A percentile compares a stretch with the other conserved stretches of the same genome.
phyloP scores from a whole-genome alignment of 2,113 vertebrate species.

The Cyphomyrus discorhynchus region DNA sequence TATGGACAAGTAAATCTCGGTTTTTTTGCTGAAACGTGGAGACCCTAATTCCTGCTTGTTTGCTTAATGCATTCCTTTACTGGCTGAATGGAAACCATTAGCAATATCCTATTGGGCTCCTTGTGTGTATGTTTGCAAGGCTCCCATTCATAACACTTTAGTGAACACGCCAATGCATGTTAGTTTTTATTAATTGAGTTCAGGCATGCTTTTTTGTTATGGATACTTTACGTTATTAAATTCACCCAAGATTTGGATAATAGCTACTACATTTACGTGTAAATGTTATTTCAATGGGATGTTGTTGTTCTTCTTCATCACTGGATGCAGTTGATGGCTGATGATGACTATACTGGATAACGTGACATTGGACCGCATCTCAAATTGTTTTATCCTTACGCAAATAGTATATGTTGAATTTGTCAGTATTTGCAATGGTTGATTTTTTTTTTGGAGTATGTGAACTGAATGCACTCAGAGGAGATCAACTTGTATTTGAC shows the following conservation, averaged over 20 bases:
- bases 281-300: not conserved
- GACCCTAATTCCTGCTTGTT: slow-evolving; percentile 2
- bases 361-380: not conserved
- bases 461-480: not conserved
- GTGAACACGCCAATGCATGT: not conserved
- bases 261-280: not conserved
- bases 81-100: not conserved
- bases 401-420: not conserved
- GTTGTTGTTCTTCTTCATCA: not conserved
- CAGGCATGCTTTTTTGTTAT: not conserved
- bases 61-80: slow-evolving; percentile 5
- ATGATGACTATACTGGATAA: not conserved
- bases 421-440: not conserved
- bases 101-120: not conserved
- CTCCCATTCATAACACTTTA: slow-evolving; percentile 3
- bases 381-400: not conserved
- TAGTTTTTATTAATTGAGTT: not conserved
- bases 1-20: slow-evolving; percentile 15
- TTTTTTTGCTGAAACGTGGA: not conserved
- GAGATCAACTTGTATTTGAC: not conserved
- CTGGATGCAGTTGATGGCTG: not conserved
- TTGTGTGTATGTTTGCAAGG: not conserved
- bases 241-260: not conserved
- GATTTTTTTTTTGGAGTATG: not conserved
- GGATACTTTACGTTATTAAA: not conserved